Evolutionary conservation across 2,797 vertebrate genomes (phyloP).

Genomic region (Sebastes alutus): DNA sequence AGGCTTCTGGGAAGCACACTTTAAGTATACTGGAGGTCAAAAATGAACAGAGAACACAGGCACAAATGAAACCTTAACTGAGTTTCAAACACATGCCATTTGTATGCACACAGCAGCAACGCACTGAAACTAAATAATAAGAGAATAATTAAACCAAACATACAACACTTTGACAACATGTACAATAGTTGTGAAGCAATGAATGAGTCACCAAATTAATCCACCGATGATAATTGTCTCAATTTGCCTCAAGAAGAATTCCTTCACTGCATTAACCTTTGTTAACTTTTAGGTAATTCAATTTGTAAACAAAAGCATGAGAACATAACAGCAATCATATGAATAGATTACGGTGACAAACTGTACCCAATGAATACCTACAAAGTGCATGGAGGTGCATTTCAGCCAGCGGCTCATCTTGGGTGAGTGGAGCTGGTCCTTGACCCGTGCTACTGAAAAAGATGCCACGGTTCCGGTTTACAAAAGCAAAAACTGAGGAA

Average conservation of each 20-base stretch:
- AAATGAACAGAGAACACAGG: not conserved
- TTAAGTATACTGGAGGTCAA: not conserved
- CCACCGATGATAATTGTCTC: not conserved
- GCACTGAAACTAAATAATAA: not conserved
- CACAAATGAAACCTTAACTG: not conserved
- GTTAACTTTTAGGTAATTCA: not conserved
- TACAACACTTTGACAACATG: not conserved
- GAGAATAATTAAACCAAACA: not conserved
- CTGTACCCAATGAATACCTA: slow-evolving; percentile 82
- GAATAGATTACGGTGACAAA: not conserved
- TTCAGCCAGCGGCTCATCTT: slow-evolving; percentile 94
- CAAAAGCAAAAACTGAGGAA: slow-evolving; percentile 49
- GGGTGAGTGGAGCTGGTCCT: slow-evolving; percentile 76
- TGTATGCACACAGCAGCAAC: not conserved
- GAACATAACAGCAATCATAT: not conserved
- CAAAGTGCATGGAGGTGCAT: slow-evolving; percentile 89
- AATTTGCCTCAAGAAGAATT: not conserved
- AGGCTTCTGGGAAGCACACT: slow-evolving; percentile 1
- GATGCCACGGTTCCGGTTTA: slow-evolving; percentile 72
- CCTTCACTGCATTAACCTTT: not conserved
- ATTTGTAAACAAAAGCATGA: not conserved
- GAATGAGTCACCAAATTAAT: not conserved
- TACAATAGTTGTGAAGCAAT: not conserved
- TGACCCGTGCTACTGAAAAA: slow-evolving; percentile 75
- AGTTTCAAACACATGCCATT: not conserved